A percentile compares a stretch with the other conserved stretches of the same genome.
phyloP scores from a whole-genome alignment of 2,797 vertebrate genomes.

The Garrulus glandarius region DNA sequence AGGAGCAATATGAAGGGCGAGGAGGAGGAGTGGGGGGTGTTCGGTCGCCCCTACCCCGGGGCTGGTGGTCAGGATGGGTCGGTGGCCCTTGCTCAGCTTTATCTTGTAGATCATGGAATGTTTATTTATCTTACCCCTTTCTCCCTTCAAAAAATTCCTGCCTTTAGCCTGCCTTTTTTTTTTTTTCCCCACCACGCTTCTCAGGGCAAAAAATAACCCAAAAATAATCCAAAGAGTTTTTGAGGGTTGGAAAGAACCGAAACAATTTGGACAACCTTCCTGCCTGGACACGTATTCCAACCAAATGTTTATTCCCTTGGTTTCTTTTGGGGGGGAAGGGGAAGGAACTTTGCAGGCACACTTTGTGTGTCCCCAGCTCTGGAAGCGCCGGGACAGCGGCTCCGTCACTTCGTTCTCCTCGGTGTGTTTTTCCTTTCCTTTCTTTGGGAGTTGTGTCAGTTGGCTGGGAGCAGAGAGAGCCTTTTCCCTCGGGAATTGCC shows the following conservation, averaged over 20 bases:
- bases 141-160: not conserved
- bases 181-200: accelerated
- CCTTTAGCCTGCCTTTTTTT: not conserved
- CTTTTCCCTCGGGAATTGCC: not conserved
- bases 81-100: not conserved
- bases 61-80: not conserved
- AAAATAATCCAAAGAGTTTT: not conserved
- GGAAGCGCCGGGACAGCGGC: not conserved
- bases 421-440: not conserved
- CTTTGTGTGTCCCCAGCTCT: not conserved
- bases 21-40: not conserved
- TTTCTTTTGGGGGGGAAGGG: not conserved
- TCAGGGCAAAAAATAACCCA: not conserved
- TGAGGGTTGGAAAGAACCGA: not conserved
- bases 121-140: not conserved
- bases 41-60: not conserved
- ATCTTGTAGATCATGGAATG: not conserved
- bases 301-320: not conserved
- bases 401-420: not conserved
- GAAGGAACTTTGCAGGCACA: not conserved
- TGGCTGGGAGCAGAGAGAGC: not conserved
- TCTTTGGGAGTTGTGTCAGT: not conserved
- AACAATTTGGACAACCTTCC: not conserved
- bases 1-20: not conserved
- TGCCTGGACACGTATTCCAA: not conserved